Evolutionary conservation across 2,797 vertebrate species (phyloP).

Genomic region (Menidia menidia): DNA sequence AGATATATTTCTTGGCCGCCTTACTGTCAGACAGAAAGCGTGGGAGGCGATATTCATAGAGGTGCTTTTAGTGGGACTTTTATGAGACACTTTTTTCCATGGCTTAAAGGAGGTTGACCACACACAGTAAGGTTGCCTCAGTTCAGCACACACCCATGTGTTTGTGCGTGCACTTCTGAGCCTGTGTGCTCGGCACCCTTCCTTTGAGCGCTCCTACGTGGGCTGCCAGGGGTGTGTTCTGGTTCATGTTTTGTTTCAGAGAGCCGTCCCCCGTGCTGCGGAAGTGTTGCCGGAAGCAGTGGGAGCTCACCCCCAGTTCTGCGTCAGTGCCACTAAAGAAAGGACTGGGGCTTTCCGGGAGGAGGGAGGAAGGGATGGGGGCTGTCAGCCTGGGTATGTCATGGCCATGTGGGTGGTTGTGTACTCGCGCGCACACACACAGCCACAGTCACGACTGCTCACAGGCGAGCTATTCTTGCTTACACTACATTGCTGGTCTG

Average conservation of each 20-base stretch:
- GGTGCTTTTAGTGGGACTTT: constrained; percentile 84
- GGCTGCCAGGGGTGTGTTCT: constrained; percentile 78
- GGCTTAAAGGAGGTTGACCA: constrained; percentile 81
- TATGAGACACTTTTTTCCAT: constrained; percentile 86
- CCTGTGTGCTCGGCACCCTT: constrained; percentile 61
- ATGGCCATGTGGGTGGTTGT: constrained; percentile 81
- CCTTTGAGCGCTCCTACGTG: constrained; percentile 73
- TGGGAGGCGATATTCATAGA: constrained; percentile 84
- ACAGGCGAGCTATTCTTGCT: constrained; percentile 73
- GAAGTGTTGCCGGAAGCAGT: constrained; percentile 88
- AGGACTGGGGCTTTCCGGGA: constrained; percentile 82
- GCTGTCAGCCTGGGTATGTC: constrained; percentile 74
- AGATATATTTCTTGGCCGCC: constrained; percentile 76
- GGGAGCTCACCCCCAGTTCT: constrained; percentile 82
- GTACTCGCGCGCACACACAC: constrained; percentile 50
- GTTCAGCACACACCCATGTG: constrained; percentile 33
- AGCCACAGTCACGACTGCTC: constrained; percentile 66
- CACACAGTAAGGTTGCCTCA: constrained; percentile 75
- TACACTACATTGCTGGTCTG: constrained; percentile 54
- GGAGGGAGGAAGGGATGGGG: constrained; percentile 50
- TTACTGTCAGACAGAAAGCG: constrained; percentile 76
- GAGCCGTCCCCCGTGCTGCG: constrained; percentile 78
- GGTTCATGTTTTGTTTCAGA: constrained; percentile 83
- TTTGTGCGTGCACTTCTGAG: constrained; percentile 34
- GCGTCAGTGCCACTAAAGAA: constrained; percentile 83